A percentile compares a stretch with the other conserved stretches of the same genome.
Conservation (phyloP, 2,113 vertebrate genomes). For the Fregetta grallaria region DNA sequence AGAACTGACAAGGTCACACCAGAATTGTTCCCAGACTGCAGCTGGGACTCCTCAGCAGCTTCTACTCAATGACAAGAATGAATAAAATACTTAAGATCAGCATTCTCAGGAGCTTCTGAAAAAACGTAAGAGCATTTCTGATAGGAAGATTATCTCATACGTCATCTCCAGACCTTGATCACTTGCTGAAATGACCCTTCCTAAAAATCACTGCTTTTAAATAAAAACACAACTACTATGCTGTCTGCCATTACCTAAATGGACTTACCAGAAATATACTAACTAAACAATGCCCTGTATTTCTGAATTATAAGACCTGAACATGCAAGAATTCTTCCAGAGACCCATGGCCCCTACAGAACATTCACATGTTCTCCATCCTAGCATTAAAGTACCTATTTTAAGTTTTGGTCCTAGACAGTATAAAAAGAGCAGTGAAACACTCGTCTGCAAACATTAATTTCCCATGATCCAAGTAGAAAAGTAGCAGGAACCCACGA, state of each 20-base stretch:
- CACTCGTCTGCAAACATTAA: not conserved
- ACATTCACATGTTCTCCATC: not conserved
- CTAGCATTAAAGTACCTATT: not conserved
- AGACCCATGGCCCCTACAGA: not conserved
- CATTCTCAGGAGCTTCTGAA: not conserved
- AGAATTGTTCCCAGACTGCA: not conserved
- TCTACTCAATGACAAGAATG: not conserved
- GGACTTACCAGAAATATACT: not conserved
- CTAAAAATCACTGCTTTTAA: not conserved
- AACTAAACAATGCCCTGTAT: not conserved
- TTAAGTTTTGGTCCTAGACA: not conserved
- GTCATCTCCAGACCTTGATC: not conserved
- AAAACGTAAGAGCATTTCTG: not conserved
- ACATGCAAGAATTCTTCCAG: not conserved
- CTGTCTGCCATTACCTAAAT: not conserved
- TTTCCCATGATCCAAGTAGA: not conserved
- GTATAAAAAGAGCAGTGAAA: not conserved
- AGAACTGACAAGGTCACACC: not conserved
- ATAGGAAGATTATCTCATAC: not conserved
- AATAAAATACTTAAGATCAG: conserved; percentile 16
- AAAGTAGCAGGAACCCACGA: not conserved
- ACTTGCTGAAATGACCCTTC: not conserved
- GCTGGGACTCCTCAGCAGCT: conserved; percentile 17
- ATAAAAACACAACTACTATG: not conserved
- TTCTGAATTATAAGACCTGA: not conserved